Base-by-base conservation (phyloP, 2,888 invertebrate genomes). In the Cabera pusaria region DNA sequence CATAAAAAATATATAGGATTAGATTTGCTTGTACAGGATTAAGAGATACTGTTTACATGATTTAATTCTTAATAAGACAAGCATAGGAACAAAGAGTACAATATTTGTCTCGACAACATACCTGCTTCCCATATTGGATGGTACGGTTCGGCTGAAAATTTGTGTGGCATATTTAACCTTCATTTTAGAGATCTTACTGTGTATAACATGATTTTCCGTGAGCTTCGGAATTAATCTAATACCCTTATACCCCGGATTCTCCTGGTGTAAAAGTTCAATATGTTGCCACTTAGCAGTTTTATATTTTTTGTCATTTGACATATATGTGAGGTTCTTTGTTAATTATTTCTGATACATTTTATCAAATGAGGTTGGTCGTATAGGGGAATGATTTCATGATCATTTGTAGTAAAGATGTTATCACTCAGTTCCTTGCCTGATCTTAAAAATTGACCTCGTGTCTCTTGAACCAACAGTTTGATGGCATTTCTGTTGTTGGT, bases 141-240 rank as follows among this genome's bases (percentile, higher is more conserved):
- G 57, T 5, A 62, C 62, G 27, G 56, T 56, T 3, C 36, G 24
- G 19, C 64, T 65, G 19, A 62, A 59, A 6, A 63, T 7, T 28
- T 59, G 61, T 0, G 49, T 36, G 0, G 58, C 62, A 19, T 28
- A 47, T 49, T 59, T 59, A 0, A 59, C 56, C 24, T 59, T 32
- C 23, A 23, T 23, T n/a, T 16, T 12, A 1, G 12, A 4, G 1
- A 16, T n/a, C 5, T 29, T 29, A 3, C 6, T 5, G 1, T 16
- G 22, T 1, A 10, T 5, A 3, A 16, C 9, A 6, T 31, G 17
- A 10, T 11, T 17, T 5, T 31, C 22, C 2, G 31, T 31, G 6
- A 23, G 10, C 21, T 31, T 31, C 0, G 22, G 31, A 9, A 31
- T 5, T 1, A 31, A n/a, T 9, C 22, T 9, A 7, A 31, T 6